Conservation (phyloP, 2,888 invertebrate genomes). For the Scaptomyza polygonia region DNA sequence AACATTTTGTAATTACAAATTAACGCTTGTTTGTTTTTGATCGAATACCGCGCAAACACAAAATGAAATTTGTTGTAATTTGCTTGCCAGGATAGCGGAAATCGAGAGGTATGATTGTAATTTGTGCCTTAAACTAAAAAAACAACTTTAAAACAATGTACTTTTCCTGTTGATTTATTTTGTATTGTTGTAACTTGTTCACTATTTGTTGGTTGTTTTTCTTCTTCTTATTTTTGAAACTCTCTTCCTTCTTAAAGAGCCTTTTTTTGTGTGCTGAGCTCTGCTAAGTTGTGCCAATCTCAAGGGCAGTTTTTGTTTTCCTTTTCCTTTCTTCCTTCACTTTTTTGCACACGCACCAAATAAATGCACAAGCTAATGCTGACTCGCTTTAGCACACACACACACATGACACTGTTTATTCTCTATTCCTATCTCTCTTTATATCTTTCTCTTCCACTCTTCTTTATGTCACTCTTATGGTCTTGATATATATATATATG, state of each 20-base stretch:
- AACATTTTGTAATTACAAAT: slow-evolving; percentile 59
- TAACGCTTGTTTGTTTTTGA: slow-evolving; percentile 78
- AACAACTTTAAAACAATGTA: slow-evolving; percentile 67
- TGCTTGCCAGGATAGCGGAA: slow-evolving; percentile 88
- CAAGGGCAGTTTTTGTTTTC: slow-evolving; percentile 1
- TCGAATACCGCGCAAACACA: slow-evolving; percentile 77
- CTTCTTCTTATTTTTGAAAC: slow-evolving; percentile 2
- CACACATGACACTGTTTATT: slow-evolving; percentile 9
- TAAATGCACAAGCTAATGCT: slow-evolving; percentile 35
- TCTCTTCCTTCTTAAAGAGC: background rate
- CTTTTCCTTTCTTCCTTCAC: slow-evolving; percentile 13
- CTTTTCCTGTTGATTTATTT: slow-evolving; percentile 27
- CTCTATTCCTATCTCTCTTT: slow-evolving; percentile 15
- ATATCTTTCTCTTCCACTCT: slow-evolving; percentile 2
- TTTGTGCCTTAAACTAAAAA: slow-evolving; percentile 76
- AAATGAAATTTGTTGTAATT: slow-evolving; percentile 84
- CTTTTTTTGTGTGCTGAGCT: background rate
- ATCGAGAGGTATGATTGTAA: slow-evolving; percentile 87
- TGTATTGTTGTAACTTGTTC: slow-evolving; percentile 29
- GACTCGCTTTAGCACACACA: slow-evolving; percentile 27
- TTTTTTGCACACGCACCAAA: slow-evolving; percentile 22
- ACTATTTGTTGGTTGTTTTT: background rate
- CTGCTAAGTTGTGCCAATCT: background rate
- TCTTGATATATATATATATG: too few relatives aligned
- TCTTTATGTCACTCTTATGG: background rate